A percentile compares a stretch with the other conserved stretches of the same genome.
Evolutionary conservation across 2,888 invertebrate species (phyloP).

Genomic region (Pemphredon lugubris): DNA sequence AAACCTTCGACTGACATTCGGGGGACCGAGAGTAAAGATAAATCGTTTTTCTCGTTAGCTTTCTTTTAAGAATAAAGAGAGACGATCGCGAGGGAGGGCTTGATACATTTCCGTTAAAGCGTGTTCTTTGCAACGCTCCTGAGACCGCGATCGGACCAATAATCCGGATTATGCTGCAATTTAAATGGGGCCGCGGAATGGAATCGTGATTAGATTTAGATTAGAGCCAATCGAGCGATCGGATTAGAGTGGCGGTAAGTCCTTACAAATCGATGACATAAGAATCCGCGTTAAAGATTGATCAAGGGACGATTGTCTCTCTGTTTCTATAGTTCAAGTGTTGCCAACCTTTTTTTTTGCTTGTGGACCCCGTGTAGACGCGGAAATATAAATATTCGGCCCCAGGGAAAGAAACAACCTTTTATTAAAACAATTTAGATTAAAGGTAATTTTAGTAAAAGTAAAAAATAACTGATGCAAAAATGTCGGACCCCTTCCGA

Average conservation of each 20-base stretch:
- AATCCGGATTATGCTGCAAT: constrained; percentile 73
- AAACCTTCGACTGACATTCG: neutral
- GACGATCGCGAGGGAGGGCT: neutral
- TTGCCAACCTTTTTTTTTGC: too few relatives aligned
- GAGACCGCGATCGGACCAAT: constrained; percentile 48
- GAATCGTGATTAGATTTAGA: constrained; percentile 73
- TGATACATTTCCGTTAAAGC: constrained; percentile 12
- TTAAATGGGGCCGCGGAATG: constrained; percentile 66
- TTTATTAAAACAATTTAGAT: too few relatives aligned
- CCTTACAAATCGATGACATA: neutral
- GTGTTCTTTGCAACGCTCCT: constrained; percentile 26
- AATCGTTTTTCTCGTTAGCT: too few relatives aligned
- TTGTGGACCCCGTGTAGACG: too few relatives aligned
- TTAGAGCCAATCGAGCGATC: constrained; percentile 53
- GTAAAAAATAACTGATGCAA: too few relatives aligned
- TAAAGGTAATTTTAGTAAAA: too few relatives aligned
- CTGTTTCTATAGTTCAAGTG: too few relatives aligned
- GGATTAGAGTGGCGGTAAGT: constrained; percentile 23
- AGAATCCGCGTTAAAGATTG: constrained; percentile 1
- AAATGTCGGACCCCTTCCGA: too few relatives aligned
- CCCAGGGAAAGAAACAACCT: too few relatives aligned
- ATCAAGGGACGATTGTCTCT: neutral
- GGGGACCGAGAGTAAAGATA: too few relatives aligned
- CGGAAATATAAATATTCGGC: too few relatives aligned
- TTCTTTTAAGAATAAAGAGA: neutral